phyloP scores from a whole-genome alignment of 64 coral and sea anemone genomes.

The Montipora capricornis region DNA sequence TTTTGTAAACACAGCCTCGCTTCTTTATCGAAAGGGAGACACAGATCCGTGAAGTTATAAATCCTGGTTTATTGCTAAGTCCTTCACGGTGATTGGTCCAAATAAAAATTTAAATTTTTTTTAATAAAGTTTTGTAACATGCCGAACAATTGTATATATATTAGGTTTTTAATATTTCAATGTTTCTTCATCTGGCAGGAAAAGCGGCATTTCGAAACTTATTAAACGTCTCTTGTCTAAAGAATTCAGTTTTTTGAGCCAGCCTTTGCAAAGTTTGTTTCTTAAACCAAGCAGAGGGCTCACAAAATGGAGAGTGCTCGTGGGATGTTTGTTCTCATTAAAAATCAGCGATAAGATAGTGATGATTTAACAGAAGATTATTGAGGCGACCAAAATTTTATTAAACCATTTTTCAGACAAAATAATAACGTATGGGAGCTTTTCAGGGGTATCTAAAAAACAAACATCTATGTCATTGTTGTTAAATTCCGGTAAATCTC shows the following conservation, averaged over 20 bases:
- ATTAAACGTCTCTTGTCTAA: neutral
- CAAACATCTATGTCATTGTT: constrained; percentile 50
- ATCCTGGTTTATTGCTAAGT: neutral
- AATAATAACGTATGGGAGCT: constrained; percentile 29
- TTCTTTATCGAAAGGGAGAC: constrained; percentile 16
- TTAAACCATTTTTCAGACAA: constrained; percentile 18
- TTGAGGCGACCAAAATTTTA: constrained; percentile 4
- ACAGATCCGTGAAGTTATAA: constrained; percentile 26
- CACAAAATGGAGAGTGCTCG: neutral
- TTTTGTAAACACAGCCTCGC: neutral
- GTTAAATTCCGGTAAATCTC: neutral
- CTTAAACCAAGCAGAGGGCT: neutral
- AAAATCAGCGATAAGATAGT: constrained; percentile 38
- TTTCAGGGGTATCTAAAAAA: constrained; percentile 48
- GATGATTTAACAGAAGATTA: constrained; percentile 26
- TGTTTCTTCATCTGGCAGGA: constrained; percentile 13
- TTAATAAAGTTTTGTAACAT: constrained; percentile 65
- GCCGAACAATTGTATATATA: constrained; percentile 55
- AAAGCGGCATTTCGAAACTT: neutral
- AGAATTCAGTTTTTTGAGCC: neutral
- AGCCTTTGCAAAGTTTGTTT: neutral
- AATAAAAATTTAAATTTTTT: constrained; percentile 47
- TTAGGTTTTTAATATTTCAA: neutral
- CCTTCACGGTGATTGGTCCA: constrained; percentile 49
- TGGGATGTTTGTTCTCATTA: constrained; percentile 13